Evolutionary conservation across 2,888 invertebrate genomes (phyloP).

Genomic region (Atethmia centrago): DNA sequence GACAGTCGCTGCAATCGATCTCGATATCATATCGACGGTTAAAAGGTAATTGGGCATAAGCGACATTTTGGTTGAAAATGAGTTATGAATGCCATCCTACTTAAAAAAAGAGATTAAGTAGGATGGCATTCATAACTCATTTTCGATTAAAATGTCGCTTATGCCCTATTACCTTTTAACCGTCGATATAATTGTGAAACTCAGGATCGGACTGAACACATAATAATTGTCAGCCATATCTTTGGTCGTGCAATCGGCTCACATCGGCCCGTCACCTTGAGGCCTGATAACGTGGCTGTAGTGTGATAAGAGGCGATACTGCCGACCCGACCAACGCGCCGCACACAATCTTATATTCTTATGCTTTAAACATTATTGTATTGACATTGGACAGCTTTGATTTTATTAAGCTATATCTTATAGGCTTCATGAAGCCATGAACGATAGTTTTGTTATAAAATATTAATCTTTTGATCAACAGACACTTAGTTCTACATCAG

Average conservation of each 20-base stretch:
- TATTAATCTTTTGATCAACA: slow-evolving; percentile 34
- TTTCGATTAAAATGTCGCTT: too few relatives aligned
- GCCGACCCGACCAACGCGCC: slow-evolving; percentile 47
- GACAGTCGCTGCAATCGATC: slow-evolving; percentile 33
- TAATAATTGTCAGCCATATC: slow-evolving; percentile 76
- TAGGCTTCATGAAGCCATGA: slow-evolving; percentile 17
- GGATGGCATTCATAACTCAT: too few relatives aligned
- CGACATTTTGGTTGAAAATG: too few relatives aligned
- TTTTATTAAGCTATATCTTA: slow-evolving; percentile 42
- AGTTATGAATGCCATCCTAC: too few relatives aligned
- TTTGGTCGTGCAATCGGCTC: slow-evolving; percentile 80
- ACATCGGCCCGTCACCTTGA: slow-evolving; percentile 88
- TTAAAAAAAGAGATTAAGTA: too few relatives aligned
- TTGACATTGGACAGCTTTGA: slow-evolving; percentile 57
- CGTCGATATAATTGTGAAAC: slow-evolving; percentile 64
- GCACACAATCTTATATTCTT: slow-evolving; percentile 56
- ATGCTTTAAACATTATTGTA: slow-evolving; percentile 53
- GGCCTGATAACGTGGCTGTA: slow-evolving; percentile 80
- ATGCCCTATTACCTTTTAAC: too few relatives aligned
- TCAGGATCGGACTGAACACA: slow-evolving; percentile 68
- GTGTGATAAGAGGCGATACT: slow-evolving; percentile 66
- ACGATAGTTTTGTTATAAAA: slow-evolving; percentile 16
- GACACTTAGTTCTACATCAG: slow-evolving; percentile 5
- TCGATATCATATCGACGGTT: slow-evolving; percentile 46
- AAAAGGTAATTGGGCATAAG: too few relatives aligned